Evolutionary conservation across 2,113 vertebrate species (phyloP).

Genomic region (Hemiprocne comata): DNA sequence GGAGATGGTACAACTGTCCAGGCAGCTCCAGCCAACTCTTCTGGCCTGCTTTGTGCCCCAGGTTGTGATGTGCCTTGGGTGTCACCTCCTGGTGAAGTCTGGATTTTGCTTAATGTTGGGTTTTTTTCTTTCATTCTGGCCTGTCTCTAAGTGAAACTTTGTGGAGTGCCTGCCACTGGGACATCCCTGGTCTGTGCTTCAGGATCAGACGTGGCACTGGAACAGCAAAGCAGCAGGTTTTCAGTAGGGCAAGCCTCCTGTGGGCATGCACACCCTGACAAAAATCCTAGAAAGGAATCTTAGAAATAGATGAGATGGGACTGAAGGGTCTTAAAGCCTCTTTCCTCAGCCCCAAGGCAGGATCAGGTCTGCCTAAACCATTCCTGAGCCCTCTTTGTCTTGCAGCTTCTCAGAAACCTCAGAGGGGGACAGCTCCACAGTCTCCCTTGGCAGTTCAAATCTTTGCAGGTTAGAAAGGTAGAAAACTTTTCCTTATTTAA

Average conservation of each 20-base stretch:
- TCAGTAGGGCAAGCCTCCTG: rapidly evolving
- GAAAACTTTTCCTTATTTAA: not conserved
- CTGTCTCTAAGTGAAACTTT: not conserved
- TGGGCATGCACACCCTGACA: rapidly evolving
- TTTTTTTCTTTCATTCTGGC: not conserved
- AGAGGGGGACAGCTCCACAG: not conserved
- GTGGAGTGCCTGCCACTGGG: rapidly evolving
- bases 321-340: rapidly evolving
- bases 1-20: not conserved
- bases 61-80: not conserved
- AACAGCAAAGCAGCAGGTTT: not conserved
- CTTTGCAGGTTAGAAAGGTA: not conserved
- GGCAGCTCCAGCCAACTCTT: not conserved
- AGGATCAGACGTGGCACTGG: not conserved
- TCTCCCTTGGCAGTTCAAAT: not conserved
- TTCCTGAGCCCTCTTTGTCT: not conserved
- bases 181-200: not conserved
- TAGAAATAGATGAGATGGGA: not conserved
- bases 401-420: not conserved
- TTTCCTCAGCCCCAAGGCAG: not conserved
- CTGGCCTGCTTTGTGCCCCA: not conserved
- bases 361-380: not conserved
- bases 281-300: not conserved
- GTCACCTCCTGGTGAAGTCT: not conserved
- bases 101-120: not conserved